Percentiles rank a stretch among this genome's conserved stretches.
Conservation (phyloP, 2,797 vertebrate genomes). For the Pachyuromys duprasi region DNA sequence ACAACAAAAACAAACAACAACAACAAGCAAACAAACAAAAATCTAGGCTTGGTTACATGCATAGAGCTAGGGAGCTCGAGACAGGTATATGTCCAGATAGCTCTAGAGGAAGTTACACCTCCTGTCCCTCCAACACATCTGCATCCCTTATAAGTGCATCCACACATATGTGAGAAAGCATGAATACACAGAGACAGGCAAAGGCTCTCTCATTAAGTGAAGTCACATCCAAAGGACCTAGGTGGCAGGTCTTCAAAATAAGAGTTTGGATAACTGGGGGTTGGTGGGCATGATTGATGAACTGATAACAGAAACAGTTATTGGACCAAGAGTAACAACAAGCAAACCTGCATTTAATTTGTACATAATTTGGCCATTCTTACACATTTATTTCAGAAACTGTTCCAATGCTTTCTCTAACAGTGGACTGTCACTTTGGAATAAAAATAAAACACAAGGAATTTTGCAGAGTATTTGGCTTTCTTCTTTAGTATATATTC, state of each 20-base stretch:
- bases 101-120: neutral
- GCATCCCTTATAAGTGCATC: too few relatives aligned
- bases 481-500: neutral
- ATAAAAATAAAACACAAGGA: neutral
- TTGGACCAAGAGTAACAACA: neutral
- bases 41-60: neutral
- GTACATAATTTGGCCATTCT: neutral
- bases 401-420: neutral
- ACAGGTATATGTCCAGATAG: neutral
- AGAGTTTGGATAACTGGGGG: neutral
- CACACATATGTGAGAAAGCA: neutral
- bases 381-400: neutral
- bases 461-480: neutral
- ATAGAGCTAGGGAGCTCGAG: neutral
- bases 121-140: neutral
- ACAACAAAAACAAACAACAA: neutral
- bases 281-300: neutral
- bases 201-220: neutral
- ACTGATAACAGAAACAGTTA: neutral
- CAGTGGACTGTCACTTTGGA: neutral
- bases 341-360: neutral
- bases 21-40: neutral
- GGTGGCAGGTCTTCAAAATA: neutral
- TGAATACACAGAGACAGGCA: neutral
- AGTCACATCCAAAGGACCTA: neutral